Conservation (phyloP, 2,113 vertebrate genomes). For the Cichladusa arquata region DNA sequence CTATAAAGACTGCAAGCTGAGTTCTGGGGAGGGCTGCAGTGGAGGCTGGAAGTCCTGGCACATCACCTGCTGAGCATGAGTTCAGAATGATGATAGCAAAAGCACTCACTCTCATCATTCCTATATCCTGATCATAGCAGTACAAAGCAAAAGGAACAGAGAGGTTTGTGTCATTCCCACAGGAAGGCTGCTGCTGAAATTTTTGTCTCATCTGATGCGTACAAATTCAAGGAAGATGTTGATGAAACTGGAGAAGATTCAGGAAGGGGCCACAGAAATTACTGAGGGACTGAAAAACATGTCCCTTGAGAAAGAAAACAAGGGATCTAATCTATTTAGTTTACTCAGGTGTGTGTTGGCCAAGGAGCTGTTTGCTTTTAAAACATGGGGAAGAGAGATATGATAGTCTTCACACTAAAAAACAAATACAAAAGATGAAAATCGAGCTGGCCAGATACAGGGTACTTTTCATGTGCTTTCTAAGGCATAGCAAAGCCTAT, state of each 20-base stretch:
- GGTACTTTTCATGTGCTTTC: not conserved
- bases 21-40: not conserved
- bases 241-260: not conserved
- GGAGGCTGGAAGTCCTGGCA: not conserved
- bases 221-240: not conserved
- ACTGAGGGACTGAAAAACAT: not conserved
- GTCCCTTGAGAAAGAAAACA: not conserved
- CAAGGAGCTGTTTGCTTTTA: not conserved
- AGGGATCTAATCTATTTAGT: not conserved
- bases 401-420: not conserved
- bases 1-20: not conserved
- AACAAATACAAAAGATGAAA: not conserved
- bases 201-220: not conserved
- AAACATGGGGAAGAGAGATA: not conserved
- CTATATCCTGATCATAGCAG: not conserved
- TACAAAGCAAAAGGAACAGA: not conserved
- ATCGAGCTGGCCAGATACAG: fast-evolving
- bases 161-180: not conserved
- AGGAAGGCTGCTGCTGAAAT: not conserved
- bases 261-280: not conserved
- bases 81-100: not conserved
- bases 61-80: not conserved
- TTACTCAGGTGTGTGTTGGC: not conserved
- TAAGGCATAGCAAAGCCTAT: not conserved
- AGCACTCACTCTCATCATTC: not conserved